A percentile compares a stretch with the other conserved stretches of the same genome.
Evolutionary conservation across 2,888 invertebrate species (phyloP).

Genomic region (Atrina japonica): DNA sequence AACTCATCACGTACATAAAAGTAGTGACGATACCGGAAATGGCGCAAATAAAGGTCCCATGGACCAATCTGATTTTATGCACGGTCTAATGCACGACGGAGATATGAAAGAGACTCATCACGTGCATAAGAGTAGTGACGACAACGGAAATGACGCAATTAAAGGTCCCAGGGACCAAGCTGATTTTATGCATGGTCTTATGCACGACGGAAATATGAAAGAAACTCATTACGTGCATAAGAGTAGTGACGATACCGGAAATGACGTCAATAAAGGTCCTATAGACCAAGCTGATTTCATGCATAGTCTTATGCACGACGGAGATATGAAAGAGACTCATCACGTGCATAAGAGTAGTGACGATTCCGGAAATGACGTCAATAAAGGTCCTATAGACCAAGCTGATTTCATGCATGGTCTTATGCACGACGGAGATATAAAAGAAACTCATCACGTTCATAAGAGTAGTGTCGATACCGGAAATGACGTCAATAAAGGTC

Average conservation of each 20-base stretch:
- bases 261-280: constrained; percentile 1
- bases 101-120: constrained; percentile 5
- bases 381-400: constrained; percentile 23
- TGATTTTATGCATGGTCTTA: constrained; percentile 10
- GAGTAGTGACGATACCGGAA: constrained; percentile 1
- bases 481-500: constrained; percentile 13
- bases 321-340: constrained; percentile 24
- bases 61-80: too few species aligned
- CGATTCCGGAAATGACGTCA: too few species aligned
- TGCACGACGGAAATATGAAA: constrained; percentile 5
- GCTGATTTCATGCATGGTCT: constrained; percentile 20
- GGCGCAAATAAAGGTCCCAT: too few species aligned
- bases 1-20: constrained; percentile 22
- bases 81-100: constrained; percentile 9
- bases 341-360: constrained; percentile 10
- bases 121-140: constrained; percentile 16
- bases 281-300: constrained; percentile 14
- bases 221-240: constrained; percentile 22
- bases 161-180: constrained; percentile 18
- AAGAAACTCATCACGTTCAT: constrained; percentile 39
- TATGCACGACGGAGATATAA: constrained; percentile 31
- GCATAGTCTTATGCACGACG: constrained; percentile 21
- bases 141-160: neutral
- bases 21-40: neutral
- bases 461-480: constrained; percentile 22